A percentile compares a stretch with the other conserved stretches of the same genome.
These are phyloP conservation scores for Oryzias curvinotus DNA, from an alignment of 2,113 vertebrate genomes.

Conservation along the genomic window DNA sequence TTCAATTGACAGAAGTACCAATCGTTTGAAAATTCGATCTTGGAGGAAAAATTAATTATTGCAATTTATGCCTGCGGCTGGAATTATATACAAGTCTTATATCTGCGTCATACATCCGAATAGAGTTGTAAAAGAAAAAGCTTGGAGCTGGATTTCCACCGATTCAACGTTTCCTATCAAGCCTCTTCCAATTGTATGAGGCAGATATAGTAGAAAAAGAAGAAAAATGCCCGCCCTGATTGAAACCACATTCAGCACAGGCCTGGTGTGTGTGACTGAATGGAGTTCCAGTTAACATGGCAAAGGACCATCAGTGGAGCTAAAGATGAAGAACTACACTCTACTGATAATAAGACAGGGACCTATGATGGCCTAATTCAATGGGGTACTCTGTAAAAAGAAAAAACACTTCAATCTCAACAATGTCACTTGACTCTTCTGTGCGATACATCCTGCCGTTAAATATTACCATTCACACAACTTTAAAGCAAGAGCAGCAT, in stretches of 20 bases:
- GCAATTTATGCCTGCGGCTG: no score
- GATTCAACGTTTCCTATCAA: no score
- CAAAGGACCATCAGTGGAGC: slow-evolving; percentile 65
- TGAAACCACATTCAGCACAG: slow-evolving; percentile 28
- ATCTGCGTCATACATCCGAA: no score
- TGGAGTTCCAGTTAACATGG: slow-evolving; percentile 55
- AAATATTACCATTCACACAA: slow-evolving; percentile 43
- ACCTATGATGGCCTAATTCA: slow-evolving; percentile 74
- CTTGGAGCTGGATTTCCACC: no score
- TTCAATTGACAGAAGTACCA: no score
- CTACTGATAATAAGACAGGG: slow-evolving; percentile 71
- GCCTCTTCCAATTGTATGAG: no score
- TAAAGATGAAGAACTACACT: slow-evolving; percentile 69
- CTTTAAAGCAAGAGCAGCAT: slow-evolving; percentile 34
- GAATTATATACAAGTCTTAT: no score
- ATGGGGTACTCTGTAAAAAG: slow-evolving; percentile 67
- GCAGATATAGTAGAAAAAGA: no score
- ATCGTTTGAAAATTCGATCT: no score
- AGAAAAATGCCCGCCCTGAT: neutral
- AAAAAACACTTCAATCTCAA: slow-evolving; percentile 68
- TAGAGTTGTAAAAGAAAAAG: no score
- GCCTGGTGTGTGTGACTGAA: slow-evolving; percentile 30
- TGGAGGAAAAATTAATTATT: no score
- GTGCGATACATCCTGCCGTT: slow-evolving; percentile 43
- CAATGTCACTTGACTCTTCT: slow-evolving; percentile 60